These are phyloP conservation scores for Synergus umbraculus DNA, from an alignment of 2,888 invertebrate genomes.

Conservation along the genomic window DNA sequence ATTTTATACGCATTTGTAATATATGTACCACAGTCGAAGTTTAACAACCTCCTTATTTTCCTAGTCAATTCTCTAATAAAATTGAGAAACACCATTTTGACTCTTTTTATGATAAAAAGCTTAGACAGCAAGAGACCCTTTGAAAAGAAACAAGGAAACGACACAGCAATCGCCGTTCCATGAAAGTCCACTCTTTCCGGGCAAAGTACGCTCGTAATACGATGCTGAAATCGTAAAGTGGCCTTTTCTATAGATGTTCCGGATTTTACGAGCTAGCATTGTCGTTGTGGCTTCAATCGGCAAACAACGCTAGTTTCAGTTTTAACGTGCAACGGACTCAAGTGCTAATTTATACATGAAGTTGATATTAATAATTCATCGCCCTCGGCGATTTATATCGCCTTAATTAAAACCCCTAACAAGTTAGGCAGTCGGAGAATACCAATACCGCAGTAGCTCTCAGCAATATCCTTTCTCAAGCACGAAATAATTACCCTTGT, in stretches of 20 bases:
- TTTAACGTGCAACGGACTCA: conserved; percentile 66
- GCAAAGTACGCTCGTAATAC: conserved; percentile 44
- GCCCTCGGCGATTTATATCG: conserved; percentile 74
- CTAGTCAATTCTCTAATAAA: conserved; percentile 25
- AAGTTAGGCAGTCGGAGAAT: conserved; percentile 74
- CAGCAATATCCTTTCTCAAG: conserved; percentile 59
- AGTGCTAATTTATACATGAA: conserved; percentile 75
- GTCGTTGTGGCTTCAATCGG: conserved; percentile 54
- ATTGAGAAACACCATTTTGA: conserved; percentile 10
- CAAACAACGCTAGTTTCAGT: conserved; percentile 70
- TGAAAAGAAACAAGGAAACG: conserved; percentile 15
- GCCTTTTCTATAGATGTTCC: conserved; percentile 58
- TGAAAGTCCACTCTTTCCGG: conserved; percentile 40
- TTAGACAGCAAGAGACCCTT: not conserved
- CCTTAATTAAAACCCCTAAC: conserved; percentile 76
- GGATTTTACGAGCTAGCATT: conserved; percentile 61
- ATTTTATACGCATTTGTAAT: not conserved
- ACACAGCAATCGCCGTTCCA: not conserved
- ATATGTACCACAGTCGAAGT: not conserved
- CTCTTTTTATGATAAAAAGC: not conserved
- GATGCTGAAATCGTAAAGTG: conserved; percentile 59
- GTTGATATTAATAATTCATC: conserved; percentile 76
- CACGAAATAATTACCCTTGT: conserved; percentile 60
- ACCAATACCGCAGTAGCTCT: conserved; percentile 73
- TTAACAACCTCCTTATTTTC: not conserved